Percentiles rank a stretch among this genome's conserved stretches.
Conservation (phyloP, 1,140 invertebrate genomes). For the Periplaneta americana region DNA sequence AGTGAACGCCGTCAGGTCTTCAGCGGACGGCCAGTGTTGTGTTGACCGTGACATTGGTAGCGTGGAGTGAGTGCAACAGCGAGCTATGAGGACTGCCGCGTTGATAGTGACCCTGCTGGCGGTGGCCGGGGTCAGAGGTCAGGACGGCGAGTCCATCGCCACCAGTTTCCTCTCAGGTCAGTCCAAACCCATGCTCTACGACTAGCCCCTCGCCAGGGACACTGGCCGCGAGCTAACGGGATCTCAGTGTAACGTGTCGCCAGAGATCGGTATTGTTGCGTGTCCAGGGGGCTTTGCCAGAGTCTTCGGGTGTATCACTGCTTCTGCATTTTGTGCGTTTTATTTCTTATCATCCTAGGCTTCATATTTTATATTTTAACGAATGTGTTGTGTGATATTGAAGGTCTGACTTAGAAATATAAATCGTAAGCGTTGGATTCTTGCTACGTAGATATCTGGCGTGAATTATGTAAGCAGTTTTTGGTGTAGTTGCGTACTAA, state of each 20-base stretch:
- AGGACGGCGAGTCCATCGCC: conserved; percentile 67
- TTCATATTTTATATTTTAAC: too few relatives aligned
- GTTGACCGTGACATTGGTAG: background rate
- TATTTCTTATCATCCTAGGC: too few relatives aligned
- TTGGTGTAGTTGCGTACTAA: too few relatives aligned
- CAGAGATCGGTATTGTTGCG: background rate
- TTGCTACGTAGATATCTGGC: too few relatives aligned
- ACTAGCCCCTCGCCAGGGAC: too few relatives aligned
- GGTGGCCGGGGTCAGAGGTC: conserved; percentile 22
- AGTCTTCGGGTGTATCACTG: background rate
- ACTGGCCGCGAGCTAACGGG: too few relatives aligned
- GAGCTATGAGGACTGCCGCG: background rate
- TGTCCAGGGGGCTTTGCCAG: background rate
- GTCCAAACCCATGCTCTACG: too few relatives aligned
- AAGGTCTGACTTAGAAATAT: too few relatives aligned
- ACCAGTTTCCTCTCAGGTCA: conserved; percentile 72
- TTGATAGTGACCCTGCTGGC: background rate
- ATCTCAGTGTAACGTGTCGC: too few relatives aligned
- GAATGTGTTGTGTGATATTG: too few relatives aligned
- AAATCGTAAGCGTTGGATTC: too few relatives aligned
- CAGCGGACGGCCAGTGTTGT: background rate
- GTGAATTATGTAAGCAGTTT: too few relatives aligned
- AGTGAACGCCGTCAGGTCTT: background rate
- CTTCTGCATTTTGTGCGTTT: background rate
- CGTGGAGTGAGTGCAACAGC: background rate